Conservation (phyloP, 1,140 invertebrate species). For the Microvelia longipes region DNA sequence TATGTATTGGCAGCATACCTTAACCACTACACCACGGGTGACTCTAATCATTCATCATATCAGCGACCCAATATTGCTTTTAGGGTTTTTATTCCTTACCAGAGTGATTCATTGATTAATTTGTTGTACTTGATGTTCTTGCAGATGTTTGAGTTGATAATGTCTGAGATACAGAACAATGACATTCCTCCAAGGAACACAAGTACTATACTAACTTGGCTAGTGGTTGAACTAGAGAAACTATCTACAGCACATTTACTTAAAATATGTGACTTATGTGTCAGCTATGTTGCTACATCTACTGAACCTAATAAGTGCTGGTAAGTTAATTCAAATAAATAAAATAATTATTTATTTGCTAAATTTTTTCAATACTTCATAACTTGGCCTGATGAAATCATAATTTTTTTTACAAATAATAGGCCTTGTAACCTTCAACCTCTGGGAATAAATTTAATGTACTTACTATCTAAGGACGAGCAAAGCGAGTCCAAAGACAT, state of each 20-base stretch:
- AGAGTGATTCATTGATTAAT: no score
- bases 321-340: no score
- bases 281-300: conserved; percentile 29
- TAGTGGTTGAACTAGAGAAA: conserved; percentile 20
- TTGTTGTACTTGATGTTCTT: conserved; percentile 1
- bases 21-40: no score
- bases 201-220: conserved; percentile 15
- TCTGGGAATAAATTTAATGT: no score
- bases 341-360: neutral
- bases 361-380: neutral
- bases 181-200: conserved; percentile 13
- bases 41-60: no score
- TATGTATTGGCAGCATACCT: no score
- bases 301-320: conserved; percentile 24
- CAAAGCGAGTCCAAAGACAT: no score
- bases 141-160: conserved; percentile 17
- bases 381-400: neutral
- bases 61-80: no score
- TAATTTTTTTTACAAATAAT: no score
- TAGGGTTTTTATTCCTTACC: no score
- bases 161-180: conserved; percentile 14
- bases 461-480: no score
- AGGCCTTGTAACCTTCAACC: no score
- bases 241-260: conserved; percentile 31
- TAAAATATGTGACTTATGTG: conserved; percentile 33